Percentiles rank a stretch among this genome's conserved stretches.
These are phyloP conservation scores for Acridotheres tristis DNA, from an alignment of 2,797 vertebrate species.

Conservation along the genomic window DNA sequence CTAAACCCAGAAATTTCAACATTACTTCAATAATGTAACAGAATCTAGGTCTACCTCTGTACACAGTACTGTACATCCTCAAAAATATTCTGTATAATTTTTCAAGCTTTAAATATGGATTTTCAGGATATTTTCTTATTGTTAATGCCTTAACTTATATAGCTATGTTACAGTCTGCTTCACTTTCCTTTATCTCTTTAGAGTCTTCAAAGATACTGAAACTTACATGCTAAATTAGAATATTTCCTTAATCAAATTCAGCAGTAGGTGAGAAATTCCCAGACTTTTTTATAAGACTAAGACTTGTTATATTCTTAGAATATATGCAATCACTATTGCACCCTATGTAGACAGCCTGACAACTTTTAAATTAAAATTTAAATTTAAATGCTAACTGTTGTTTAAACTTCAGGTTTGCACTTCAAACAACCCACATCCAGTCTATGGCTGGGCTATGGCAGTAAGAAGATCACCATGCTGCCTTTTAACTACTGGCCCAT, in stretches of 20 bases:
- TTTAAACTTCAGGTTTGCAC: background rate
- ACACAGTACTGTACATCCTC: background rate
- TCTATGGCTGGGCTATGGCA: background rate
- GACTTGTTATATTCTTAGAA: background rate
- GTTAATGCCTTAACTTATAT: background rate
- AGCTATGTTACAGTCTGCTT: background rate
- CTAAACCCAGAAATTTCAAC: background rate
- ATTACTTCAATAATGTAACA: background rate
- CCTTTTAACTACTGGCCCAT: background rate
- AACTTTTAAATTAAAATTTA: background rate
- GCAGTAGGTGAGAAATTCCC: background rate
- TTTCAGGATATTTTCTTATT: background rate
- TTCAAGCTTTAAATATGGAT: background rate
- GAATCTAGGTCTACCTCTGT: background rate
- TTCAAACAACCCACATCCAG: background rate
- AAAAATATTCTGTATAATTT: background rate
- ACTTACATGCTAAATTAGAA: background rate
- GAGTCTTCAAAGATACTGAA: background rate
- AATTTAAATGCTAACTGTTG: background rate
- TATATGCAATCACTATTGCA: background rate
- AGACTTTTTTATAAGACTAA: background rate
- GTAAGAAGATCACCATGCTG: fast-evolving
- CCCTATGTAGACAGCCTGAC: background rate
- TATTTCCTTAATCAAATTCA: background rate
- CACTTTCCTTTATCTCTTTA: background rate